Evolutionary conservation across 2,797 vertebrate species (phyloP).

Genomic region (Labroides dimidiatus): DNA sequence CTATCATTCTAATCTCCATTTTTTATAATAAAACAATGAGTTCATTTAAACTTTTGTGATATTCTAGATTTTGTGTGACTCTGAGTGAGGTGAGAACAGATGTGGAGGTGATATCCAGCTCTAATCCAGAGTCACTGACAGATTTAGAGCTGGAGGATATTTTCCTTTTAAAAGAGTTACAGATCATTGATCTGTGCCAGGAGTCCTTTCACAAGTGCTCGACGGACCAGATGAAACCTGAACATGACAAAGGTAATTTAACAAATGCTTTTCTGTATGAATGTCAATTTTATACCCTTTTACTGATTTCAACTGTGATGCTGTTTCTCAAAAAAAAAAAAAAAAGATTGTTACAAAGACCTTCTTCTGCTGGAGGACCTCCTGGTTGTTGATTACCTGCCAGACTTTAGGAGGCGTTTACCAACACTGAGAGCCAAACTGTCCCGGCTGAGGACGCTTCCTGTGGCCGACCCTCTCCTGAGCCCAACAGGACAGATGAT

Average conservation of each 20-base stretch:
- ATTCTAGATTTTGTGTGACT: slow-evolving; percentile 65
- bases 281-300: not conserved
- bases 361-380: slow-evolving; percentile 85
- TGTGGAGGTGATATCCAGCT: slow-evolving; percentile 69
- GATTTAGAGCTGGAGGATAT: slow-evolving; percentile 46
- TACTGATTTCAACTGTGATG: not conserved
- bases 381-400: slow-evolving; percentile 77
- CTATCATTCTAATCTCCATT: not conserved
- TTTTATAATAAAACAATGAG: too few species aligned
- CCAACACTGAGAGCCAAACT: slow-evolving; percentile 79
- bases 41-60: not conserved
- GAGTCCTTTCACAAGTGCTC: slow-evolving; percentile 72
- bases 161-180: slow-evolving; percentile 43
- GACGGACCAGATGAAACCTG: slow-evolving; percentile 26
- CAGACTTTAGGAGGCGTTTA: slow-evolving; percentile 75
- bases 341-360: slow-evolving; percentile 73
- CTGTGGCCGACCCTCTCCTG: slow-evolving; percentile 85
- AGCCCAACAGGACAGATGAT: slow-evolving; percentile 71
- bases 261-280: not conserved
- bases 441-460: slow-evolving; percentile 81
- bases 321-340: not conserved
- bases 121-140: slow-evolving; percentile 70
- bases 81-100: slow-evolving; percentile 9
- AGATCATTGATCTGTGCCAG: slow-evolving; percentile 41
- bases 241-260: slow-evolving; percentile 40